These are phyloP conservation scores for Piscicola geometra DNA, from an alignment of 2,888 invertebrate genomes.

Conservation along the genomic window DNA sequence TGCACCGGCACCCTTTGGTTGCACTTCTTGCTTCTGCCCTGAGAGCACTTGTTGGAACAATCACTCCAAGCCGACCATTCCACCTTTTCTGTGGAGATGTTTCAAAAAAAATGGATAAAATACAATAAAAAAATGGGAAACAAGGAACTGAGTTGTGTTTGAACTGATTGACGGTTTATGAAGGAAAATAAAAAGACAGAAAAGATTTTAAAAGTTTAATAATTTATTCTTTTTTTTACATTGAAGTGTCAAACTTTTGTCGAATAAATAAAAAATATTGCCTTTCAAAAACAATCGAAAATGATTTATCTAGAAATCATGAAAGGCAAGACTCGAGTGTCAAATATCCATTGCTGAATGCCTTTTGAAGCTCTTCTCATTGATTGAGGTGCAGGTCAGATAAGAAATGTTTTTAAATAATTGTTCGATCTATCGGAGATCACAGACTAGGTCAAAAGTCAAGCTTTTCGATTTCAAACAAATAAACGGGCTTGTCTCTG, in stretches of 20 bases:
- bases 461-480: not conserved
- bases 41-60: not conserved
- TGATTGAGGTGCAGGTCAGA: not conserved
- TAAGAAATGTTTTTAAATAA: not conserved
- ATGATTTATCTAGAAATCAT: too few species aligned
- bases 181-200: too few species aligned
- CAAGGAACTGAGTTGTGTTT: too few species aligned
- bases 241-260: too few species aligned
- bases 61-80: slow-evolving; percentile 1
- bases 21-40: not conserved
- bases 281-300: too few species aligned
- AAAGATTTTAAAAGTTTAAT: too few species aligned
- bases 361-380: not conserved
- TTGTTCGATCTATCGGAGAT: slow-evolving; percentile 7
- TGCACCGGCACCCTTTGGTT: slow-evolving; percentile 2
- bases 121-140: too few species aligned
- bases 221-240: too few species aligned
- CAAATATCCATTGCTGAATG: slow-evolving; percentile 1
- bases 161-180: too few species aligned
- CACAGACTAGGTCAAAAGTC: not conserved
- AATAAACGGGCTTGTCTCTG: not conserved
- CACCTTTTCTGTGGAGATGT: not conserved
- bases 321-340: not conserved
- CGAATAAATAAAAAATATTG: too few species aligned
- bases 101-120: too few species aligned